Conservation (phyloP, 23 tunicate genomes). For the Pegea sp. region DNA sequence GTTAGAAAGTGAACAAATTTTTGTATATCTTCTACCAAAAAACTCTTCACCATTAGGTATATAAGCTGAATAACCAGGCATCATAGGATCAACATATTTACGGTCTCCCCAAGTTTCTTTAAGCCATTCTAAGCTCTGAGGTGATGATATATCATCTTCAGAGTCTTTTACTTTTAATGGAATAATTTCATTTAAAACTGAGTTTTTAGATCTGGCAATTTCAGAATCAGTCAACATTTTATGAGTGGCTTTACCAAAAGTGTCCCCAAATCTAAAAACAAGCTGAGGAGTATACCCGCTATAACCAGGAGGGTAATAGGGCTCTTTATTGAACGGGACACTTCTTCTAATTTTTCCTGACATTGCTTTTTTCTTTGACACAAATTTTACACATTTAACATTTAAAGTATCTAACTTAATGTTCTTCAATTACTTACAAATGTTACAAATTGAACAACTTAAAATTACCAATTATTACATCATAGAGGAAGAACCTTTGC, state of each 20-base stretch:
- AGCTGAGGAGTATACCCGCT: constrained; percentile 69
- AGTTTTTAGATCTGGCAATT: constrained; percentile 46
- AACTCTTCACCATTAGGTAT: constrained; percentile 54
- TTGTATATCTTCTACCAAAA: constrained; percentile 77
- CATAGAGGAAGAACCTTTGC: too few species aligned
- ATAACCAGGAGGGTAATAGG: constrained; percentile 85
- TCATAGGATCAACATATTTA: constrained; percentile 51
- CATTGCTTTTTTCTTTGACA: too few species aligned
- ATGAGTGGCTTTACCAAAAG: constrained; percentile 53
- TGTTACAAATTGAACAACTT: too few species aligned
- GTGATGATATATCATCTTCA: background rate
- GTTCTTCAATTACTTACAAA: too few species aligned
- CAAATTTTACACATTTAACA: too few species aligned
- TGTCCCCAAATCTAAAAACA: constrained; percentile 67
- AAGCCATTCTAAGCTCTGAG: constrained; percentile 18
- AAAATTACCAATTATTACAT: too few species aligned
- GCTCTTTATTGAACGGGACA: constrained; percentile 28
- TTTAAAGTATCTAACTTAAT: too few species aligned
- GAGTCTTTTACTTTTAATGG: constrained; percentile 2
- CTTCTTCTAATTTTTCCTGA: background rate
- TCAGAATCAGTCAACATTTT: constrained; percentile 38
- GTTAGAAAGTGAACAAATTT: constrained; percentile 39
- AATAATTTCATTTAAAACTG: constrained; percentile 33
- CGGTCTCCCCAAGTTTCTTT: constrained; percentile 85
- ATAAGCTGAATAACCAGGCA: constrained; percentile 87